Base-by-base conservation (phyloP, 2,797 vertebrate species). In the Tokudaia muenninki region DNA sequence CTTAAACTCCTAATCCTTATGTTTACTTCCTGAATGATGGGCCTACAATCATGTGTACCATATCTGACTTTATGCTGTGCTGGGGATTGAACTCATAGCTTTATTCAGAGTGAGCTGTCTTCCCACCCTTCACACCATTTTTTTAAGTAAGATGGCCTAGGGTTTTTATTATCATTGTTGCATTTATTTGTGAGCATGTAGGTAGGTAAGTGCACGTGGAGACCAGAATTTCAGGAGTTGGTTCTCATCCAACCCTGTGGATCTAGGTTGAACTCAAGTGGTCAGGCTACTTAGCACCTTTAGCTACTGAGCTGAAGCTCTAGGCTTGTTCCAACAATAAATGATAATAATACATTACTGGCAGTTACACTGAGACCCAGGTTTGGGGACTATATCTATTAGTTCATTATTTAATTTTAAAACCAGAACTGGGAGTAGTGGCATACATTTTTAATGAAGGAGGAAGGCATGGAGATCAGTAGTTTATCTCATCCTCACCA, bases 341-440 rank as follows among this genome's bases (percentile, higher is more conserved):
- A 87, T 82, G 75, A 78, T 37, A 96, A 65, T 61, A 96, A 59
- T 57, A 63, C 81, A 47, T 22, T 94, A 65, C 67, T 86, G 70
- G 67, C 67, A 87, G 52, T 94, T 95, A 88, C 31, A 91, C 55
- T 37, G 31, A 94, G 41, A 95, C 87, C 41, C n/a, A 31, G 55
- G 11, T 90, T 55, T 79, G 83, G n/a, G 79, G 67, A 87, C 5
- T 29, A 22, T 77, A 50, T 93, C 44, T 79, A 83, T 47, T 29
- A 96, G n/a, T 37, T 74, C 61, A 88, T 52, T 44, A 34, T 92
- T 92, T 90, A 90, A 86, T 82, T 24, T 13, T 24, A 37, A 82
- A 41, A 61, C 17, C 67, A 31, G 29, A 67, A 47, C 61, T n/a
- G 14, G 61, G 8, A 86, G 19, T 67, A 34, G 63, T 61, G 22